phyloP scores from a whole-genome alignment of 2,797 vertebrate genomes.

The Spinus pinus region DNA sequence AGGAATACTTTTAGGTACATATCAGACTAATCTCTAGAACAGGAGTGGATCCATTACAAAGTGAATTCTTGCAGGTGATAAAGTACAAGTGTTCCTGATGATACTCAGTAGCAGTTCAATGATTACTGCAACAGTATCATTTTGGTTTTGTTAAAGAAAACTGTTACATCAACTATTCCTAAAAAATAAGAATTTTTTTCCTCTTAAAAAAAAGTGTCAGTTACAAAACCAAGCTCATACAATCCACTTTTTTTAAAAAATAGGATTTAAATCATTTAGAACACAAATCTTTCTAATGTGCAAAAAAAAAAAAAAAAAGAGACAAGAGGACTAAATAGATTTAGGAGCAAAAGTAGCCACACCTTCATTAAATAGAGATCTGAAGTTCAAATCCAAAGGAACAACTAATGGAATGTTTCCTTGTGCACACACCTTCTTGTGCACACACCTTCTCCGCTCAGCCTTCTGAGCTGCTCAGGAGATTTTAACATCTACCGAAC shows the following conservation, averaged over 20 bases:
- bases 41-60: background rate
- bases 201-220: background rate
- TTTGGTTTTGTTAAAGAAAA: constrained; percentile 31
- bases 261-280: constrained; percentile 12
- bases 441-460: background rate
- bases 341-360: background rate
- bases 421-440: background rate
- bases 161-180: background rate
- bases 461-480: background rate
- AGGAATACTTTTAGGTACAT: background rate
- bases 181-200: background rate
- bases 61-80: background rate
- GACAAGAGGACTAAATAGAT: background rate
- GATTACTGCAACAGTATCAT: background rate
- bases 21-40: background rate
- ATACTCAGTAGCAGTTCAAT: background rate
- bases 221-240: constrained; percentile 31
- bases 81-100: background rate
- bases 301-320: background rate
- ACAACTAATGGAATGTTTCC: background rate
- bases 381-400: background rate
- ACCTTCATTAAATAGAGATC: background rate
- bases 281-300: background rate
- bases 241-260: background rate
- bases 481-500: background rate